phyloP scores from a whole-genome alignment of 2,888 invertebrate genomes.

The Zeuzera pyrina region DNA sequence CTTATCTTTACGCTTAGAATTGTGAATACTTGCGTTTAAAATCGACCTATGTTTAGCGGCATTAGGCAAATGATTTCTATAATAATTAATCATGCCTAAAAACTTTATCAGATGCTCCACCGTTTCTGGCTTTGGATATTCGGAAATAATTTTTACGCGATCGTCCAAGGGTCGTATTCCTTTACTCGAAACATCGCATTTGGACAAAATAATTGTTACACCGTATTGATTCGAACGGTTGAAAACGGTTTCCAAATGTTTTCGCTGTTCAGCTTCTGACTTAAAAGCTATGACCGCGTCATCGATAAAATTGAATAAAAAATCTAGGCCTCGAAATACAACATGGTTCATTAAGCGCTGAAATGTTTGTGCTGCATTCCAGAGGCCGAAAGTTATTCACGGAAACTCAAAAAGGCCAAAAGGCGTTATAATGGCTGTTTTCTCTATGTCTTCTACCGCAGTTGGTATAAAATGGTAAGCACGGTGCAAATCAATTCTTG shows the following conservation, averaged over 20 bases:
- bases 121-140: too few species aligned
- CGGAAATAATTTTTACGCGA: too few species aligned
- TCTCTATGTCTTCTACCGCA: slow-evolving; percentile 24
- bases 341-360: slow-evolving; percentile 22
- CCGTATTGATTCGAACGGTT: slow-evolving; percentile 4
- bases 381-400: slow-evolving; percentile 26
- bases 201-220: slow-evolving; percentile 11
- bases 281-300: slow-evolving; percentile 6
- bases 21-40: too few species aligned
- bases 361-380: slow-evolving; percentile 27
- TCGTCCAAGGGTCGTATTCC: too few species aligned
- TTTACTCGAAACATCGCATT: slow-evolving; percentile 8
- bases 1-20: too few species aligned
- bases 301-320: slow-evolving; percentile 6
- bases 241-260: slow-evolving; percentile 1
- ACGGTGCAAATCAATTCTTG: slow-evolving; percentile 24
- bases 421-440: slow-evolving; percentile 34
- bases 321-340: slow-evolving; percentile 2
- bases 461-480: slow-evolving; percentile 37
- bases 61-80: too few species aligned
- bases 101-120: too few species aligned
- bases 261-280: background rate
- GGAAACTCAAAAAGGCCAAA: slow-evolving; percentile 28
- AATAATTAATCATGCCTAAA: too few species aligned
- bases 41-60: too few species aligned